A percentile compares a stretch with the other conserved stretches of the same genome.
phyloP scores from a whole-genome alignment of 2,888 invertebrate species.

The Mimachlamys varia region DNA sequence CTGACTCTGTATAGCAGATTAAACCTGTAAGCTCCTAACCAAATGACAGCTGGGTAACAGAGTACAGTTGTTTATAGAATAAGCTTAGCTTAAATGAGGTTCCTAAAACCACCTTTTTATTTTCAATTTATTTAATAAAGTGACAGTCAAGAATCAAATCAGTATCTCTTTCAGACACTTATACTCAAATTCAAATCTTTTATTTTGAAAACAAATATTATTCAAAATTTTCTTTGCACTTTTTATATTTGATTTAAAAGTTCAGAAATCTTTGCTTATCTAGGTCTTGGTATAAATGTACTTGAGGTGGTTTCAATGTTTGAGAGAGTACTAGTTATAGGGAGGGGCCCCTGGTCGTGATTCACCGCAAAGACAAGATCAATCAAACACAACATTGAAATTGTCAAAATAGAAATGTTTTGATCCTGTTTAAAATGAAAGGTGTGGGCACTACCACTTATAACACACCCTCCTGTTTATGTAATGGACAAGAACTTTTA shows the following conservation, averaged over 20 bases:
- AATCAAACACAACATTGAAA: not conserved
- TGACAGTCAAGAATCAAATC: not conserved
- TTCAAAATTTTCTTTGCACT: no score
- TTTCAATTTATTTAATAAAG: not conserved
- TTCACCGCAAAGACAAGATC: not conserved
- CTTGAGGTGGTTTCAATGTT: not conserved
- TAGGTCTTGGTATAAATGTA: not conserved
- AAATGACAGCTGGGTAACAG: no score
- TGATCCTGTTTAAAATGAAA: not conserved
- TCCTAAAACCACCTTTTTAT: not conserved
- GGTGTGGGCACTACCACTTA: not conserved
- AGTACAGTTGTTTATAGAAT: not conserved
- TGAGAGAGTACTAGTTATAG: not conserved
- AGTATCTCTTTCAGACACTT: not conserved
- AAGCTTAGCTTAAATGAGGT: not conserved
- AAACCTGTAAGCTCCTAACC: not conserved
- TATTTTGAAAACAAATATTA: no score
- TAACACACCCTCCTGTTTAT: not conserved
- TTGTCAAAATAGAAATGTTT: not conserved
- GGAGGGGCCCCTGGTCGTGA: not conserved
- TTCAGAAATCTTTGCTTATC: not conserved
- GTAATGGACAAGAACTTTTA: not conserved
- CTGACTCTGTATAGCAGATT: not conserved
- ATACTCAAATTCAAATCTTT: no score
- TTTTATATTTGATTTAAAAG: not conserved